Base-by-base conservation (phyloP, 2,888 invertebrate species). In the Synanthedon andrenaeformis region DNA sequence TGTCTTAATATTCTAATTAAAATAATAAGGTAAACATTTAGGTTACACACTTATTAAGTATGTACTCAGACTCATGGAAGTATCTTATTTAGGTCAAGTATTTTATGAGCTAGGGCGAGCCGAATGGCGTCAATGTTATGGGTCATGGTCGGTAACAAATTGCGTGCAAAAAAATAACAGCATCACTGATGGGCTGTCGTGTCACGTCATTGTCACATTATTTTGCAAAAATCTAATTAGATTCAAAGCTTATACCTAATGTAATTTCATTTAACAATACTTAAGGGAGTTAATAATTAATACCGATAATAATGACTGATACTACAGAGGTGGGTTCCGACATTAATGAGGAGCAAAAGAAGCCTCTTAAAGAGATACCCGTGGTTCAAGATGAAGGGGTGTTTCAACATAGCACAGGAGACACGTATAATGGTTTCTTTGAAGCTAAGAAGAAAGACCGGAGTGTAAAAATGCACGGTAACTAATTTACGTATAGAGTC, bases 361-460 rank as follows among this genome's bases (percentile, higher is more conserved):
- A 76, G 55, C 65, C 68, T 0, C 57, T 56, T 2, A 81, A 83
- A 55, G 72, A 70, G 51, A 51, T 78, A 0, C 61, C 66, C 0
- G 64, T 82, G 0, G 64, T 84, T 1, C 76, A 76, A 17, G 85
- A 79, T 54, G 62, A 71, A 8, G 86, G 80, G 0, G 67, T 71
- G 45, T 91, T 91, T 63, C 58, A 62, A 10, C 89, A 90, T 59
- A 69, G 76, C 0, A 92, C 91, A 50, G 90, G 90, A 0, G 91
- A 92, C 58, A 74, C 61, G 2, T 92, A 91, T 58, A 76, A 82
- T 1, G 92, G 91, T 1, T 83, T 69, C 52, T 92, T 89, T 61
- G 88, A 89, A 63, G 86, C 89, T 0, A 88, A 88, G 68, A 84
- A 86, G 59, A 88, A 81, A 58, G 89, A 80, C 54, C 70, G 64